Evolutionary conservation across 2,797 vertebrate genomes (phyloP), one percentile per base, ranked within the genome.

Genomic region (Syngnathus acus): DNA sequence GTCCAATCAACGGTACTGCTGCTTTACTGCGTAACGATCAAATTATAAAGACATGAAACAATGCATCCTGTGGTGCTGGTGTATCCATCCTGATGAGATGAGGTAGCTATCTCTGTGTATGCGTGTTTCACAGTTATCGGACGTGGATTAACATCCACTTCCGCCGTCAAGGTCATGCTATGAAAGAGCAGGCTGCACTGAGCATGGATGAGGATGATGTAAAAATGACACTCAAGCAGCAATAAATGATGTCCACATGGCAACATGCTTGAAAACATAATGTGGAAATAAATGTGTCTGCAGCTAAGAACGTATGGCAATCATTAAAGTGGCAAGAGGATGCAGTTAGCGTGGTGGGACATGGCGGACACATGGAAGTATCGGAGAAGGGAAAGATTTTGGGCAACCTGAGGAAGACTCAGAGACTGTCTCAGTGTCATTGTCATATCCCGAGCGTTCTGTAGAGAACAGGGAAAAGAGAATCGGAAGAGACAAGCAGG

Each of bases 381-480:
- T 76, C 74, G 76, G 74, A 80, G 84, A 89, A 89, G 80, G 83
- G 86, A 91, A 91, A 91, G 88, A 89, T 67, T 89, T 58, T 89
- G 88, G 92, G 94, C 92, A 92, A 99, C 96, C 97, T 98, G 97
- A 87, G 84, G 92, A 88, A 88, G 90, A 87, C 92, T 95, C 89
- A 74, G 95, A 89, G 88, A 92, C 92, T 82, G 94, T 93, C 76
- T 98, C 94, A 93, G 92, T 98, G 89, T 95, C 94, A 96, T 91
- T 98, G 84, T 95, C 96, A 92, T 93, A 91, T 95, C 92, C 95
- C 92, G 95, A 90, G 92, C 92, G 90, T 78, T 99, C 97, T 99
- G 96, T 70, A 90, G 91, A 93, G 89, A 93, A 84, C 87, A 94
- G 93, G 95, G 88, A 95, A 70, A 82, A 86, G 90, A 92, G 89